phyloP scores from a whole-genome alignment of 2,888 invertebrate species.

The Stictocephala bisonia region DNA sequence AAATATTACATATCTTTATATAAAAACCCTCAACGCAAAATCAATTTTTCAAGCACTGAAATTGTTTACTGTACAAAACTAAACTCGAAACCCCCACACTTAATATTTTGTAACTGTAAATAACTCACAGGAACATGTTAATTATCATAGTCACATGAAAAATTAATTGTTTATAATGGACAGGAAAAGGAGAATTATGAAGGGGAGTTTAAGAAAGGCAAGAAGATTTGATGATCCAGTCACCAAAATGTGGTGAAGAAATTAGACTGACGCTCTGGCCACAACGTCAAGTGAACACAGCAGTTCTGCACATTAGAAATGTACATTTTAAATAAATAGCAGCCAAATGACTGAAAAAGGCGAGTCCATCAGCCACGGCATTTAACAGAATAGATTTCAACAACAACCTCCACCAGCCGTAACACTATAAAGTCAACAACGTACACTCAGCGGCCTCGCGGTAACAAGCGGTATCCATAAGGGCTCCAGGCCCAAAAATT shows the following conservation, averaged over 20 bases:
- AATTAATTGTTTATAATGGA: no score
- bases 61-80: no score
- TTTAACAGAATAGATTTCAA: conserved; percentile 36
- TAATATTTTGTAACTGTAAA: no score
- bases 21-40: no score
- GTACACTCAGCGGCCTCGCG: conserved; percentile 34
- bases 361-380: conserved; percentile 37
- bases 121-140: no score
- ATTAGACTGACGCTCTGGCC: no score
- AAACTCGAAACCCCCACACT: no score
- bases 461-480: conserved; percentile 25
- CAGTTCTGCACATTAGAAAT: conserved; percentile 30
- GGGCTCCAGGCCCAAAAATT: conserved; percentile 9
- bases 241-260: conserved; percentile 2
- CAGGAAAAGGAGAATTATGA: no score
- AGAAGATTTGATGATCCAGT: conserved; percentile 20
- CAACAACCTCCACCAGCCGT: conserved; percentile 40
- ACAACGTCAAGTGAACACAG: conserved; percentile 30
- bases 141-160: no score
- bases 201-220: no score
- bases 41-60: no score
- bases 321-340: conserved; percentile 28
- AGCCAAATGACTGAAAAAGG: conserved; percentile 35
- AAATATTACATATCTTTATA: no score
- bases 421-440: conserved; percentile 42